These are phyloP conservation scores for Clunio marinus DNA, from an alignment of 2,888 invertebrate genomes.

Conservation along the genomic window DNA sequence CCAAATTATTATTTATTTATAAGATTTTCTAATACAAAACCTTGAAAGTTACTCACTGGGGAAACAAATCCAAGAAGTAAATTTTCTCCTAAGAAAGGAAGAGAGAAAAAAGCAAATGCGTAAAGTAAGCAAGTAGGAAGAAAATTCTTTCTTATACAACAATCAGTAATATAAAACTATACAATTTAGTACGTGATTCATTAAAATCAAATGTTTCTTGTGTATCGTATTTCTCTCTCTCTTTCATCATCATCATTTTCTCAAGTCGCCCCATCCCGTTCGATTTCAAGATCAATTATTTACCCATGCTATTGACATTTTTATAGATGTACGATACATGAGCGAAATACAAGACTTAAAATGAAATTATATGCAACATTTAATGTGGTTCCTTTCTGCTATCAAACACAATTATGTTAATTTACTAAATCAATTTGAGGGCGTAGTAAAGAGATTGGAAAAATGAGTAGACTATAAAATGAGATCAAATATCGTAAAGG, in stretches of 20 bases:
- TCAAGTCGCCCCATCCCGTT: not conserved
- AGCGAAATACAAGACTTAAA: not conserved
- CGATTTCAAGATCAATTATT: conserved; percentile 37
- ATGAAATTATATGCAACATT: conserved; percentile 36
- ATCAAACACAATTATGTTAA: conserved; percentile 37
- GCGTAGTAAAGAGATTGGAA: conserved; percentile 28
- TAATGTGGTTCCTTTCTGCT: conserved; percentile 24
- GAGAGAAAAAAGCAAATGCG: not conserved
- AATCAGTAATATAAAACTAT: conserved; percentile 35
- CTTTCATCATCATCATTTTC: not conserved
- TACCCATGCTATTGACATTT: conserved; percentile 36
- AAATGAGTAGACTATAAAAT: conserved; percentile 15
- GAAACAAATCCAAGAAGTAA: not conserved
- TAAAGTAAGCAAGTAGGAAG: not conserved
- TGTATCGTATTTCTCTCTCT: not conserved
- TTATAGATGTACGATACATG: conserved; percentile 13
- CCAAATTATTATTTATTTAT: too few species aligned
- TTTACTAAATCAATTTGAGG: conserved; percentile 34
- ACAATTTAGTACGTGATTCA: conserved; percentile 38
- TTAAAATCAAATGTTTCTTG: conserved; percentile 37
- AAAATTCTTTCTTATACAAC: conserved; percentile 23
- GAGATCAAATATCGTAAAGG: conserved; percentile 20
- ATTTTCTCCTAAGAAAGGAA: too few species aligned
- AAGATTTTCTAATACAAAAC: too few species aligned
- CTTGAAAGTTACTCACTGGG: conserved; percentile 1